A percentile compares a stretch with the other conserved stretches of the same genome.
Evolutionary conservation across 2,888 invertebrate species (phyloP).

Genomic region (Drosophila yooni): DNA sequence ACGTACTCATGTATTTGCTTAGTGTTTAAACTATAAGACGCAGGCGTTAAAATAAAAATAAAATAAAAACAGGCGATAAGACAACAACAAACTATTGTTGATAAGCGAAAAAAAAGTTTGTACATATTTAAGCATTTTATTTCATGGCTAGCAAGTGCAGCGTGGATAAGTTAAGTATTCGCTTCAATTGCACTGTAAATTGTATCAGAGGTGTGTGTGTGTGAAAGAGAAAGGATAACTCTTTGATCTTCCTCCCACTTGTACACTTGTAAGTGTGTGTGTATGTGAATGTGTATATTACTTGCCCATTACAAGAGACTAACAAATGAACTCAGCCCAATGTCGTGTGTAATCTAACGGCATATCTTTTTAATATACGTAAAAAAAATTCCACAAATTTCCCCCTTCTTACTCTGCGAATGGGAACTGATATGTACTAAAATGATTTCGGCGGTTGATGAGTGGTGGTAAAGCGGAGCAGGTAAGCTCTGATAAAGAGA

Average conservation of each 20-base stretch:
- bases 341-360: slow-evolving; percentile 54
- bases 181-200: not conserved
- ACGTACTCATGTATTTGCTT: slow-evolving; percentile 38
- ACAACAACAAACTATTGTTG: slow-evolving; percentile 60
- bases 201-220: not conserved
- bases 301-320: slow-evolving; percentile 23
- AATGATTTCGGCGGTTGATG: slow-evolving; percentile 40
- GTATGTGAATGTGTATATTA: not conserved
- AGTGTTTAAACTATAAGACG: slow-evolving; percentile 54
- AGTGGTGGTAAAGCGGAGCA: slow-evolving; percentile 3
- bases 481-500: not conserved
- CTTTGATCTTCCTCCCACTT: not conserved
- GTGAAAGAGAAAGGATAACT: not conserved
- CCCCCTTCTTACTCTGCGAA: not conserved
- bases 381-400: slow-evolving; percentile 29
- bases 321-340: slow-evolving; percentile 42
- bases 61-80: slow-evolving; percentile 59
- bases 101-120: slow-evolving; percentile 41
- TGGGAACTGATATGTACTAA: slow-evolving; percentile 4
- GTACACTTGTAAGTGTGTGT: not conserved
- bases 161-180: slow-evolving; percentile 6
- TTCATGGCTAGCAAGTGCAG: slow-evolving; percentile 33
- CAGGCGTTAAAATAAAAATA: slow-evolving; percentile 50
- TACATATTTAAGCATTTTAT: slow-evolving; percentile 7
- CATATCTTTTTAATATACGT: slow-evolving; percentile 47